A percentile compares a stretch with the other conserved stretches of the same genome.
phyloP scores from a whole-genome alignment of 2,113 vertebrate genomes.

The Rousettus leschenaultii region DNA sequence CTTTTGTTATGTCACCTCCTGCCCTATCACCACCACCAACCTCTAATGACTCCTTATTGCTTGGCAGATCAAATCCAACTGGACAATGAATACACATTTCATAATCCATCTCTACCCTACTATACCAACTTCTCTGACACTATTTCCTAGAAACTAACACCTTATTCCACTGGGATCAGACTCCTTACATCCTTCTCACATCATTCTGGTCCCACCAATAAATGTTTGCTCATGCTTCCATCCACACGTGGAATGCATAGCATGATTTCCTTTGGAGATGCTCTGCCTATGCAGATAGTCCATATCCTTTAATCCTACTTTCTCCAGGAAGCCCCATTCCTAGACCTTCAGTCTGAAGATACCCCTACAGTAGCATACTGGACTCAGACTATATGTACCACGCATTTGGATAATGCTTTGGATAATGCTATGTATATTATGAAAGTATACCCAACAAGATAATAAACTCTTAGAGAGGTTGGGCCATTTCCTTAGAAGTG shows the following conservation, averaged over 20 bases:
- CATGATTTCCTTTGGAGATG: constrained; percentile 24
- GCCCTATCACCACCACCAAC: not conserved
- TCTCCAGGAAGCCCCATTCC: constrained; percentile 2
- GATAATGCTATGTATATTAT: not conserved
- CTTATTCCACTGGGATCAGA: not conserved
- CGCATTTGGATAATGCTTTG: not conserved
- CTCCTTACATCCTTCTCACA: not conserved
- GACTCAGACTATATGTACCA: not conserved
- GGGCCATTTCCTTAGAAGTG: not conserved
- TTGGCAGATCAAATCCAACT: not conserved
- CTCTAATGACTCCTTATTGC: not conserved
- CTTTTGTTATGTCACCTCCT: not conserved
- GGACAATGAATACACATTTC: constrained; percentile 11
- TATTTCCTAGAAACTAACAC: constrained; percentile 33
- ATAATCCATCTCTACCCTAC: not conserved
- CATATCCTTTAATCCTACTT: not conserved
- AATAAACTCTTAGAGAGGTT: not conserved
- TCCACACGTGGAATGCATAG: not conserved
- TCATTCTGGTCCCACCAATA: not conserved
- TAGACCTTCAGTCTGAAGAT: not conserved
- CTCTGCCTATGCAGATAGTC: constrained; percentile 27
- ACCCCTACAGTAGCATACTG: not conserved
- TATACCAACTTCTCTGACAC: constrained; percentile 16
- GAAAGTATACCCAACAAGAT: constrained; percentile 16
- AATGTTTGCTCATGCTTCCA: not conserved